Conservation (phyloP, 2,113 vertebrate genomes). For the Hippoglossus stenolepis region DNA sequence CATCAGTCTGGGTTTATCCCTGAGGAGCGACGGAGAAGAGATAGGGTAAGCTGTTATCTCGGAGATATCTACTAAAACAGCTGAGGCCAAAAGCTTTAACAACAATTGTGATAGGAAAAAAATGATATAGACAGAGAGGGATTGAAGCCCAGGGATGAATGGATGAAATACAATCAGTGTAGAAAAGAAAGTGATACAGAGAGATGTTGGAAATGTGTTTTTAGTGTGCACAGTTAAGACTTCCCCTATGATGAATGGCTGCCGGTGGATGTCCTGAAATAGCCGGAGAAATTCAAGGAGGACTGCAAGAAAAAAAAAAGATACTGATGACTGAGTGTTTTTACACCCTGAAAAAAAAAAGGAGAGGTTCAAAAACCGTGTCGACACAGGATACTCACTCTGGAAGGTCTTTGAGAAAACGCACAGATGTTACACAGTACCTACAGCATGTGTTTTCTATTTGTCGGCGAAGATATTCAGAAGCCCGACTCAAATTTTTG, state of each 20-base stretch:
- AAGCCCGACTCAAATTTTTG: background rate
- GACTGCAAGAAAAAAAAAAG: background rate
- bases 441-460: background rate
- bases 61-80: constrained; percentile 56
- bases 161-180: constrained; percentile 8
- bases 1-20: constrained; percentile 59
- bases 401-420: background rate
- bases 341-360: background rate
- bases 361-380: background rate
- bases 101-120: constrained; percentile 29
- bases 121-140: constrained; percentile 22
- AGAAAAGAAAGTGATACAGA: background rate
- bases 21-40: constrained; percentile 39
- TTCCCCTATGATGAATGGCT: constrained; percentile 19
- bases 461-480: background rate
- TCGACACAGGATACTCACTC: background rate
- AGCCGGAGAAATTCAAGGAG: background rate
- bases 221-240: constrained; percentile 9
- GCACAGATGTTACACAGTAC: background rate
- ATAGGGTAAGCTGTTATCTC: constrained; percentile 55
- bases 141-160: constrained; percentile 9
- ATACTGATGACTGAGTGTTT: constrained; percentile 5
- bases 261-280: constrained; percentile 35
- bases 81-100: constrained; percentile 55
- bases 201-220: constrained; percentile 17